Evolutionary conservation across 2,113 vertebrate genomes (phyloP).

Genomic region (Rhipidura dahli): DNA sequence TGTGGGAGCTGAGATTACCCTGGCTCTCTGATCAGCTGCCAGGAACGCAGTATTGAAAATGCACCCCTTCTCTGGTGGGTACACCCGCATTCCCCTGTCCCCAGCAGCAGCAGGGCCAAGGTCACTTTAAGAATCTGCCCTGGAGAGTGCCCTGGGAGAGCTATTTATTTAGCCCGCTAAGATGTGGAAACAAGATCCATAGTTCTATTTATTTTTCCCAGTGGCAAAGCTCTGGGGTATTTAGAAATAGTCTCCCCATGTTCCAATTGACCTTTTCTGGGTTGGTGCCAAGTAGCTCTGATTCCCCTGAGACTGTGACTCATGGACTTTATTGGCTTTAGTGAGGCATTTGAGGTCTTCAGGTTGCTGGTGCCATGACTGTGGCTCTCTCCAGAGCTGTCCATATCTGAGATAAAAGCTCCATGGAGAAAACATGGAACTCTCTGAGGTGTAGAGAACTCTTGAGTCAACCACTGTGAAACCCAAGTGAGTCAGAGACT

Average conservation of each 20-base stretch:
- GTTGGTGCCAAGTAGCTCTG: slow-evolving; percentile 4
- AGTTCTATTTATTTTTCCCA: slow-evolving; percentile 67
- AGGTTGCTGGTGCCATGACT: background rate
- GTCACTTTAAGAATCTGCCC: slow-evolving; percentile 59
- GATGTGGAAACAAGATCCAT: slow-evolving; percentile 63
- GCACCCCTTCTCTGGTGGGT: background rate
- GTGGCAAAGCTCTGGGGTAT: slow-evolving; percentile 45
- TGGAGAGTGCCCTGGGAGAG: slow-evolving; percentile 17
- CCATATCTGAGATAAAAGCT: background rate
- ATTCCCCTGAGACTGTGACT: slow-evolving; percentile 27
- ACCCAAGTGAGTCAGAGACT: background rate
- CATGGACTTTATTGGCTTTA: slow-evolving; percentile 13
- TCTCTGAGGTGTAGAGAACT: background rate
- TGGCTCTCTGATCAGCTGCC: slow-evolving; percentile 42
- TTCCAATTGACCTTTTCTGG: slow-evolving; percentile 42
- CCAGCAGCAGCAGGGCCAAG: slow-evolving; percentile 12
- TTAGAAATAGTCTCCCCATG: slow-evolving; percentile 56
- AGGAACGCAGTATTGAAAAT: slow-evolving; percentile 22
- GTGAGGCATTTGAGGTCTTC: background rate
- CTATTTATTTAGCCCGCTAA: slow-evolving; percentile 60
- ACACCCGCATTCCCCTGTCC: background rate
- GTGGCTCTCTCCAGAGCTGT: background rate
- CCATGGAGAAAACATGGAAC: background rate
- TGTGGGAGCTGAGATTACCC: slow-evolving; percentile 24
- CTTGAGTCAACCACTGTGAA: background rate